Base-by-base conservation (phyloP, 2,888 invertebrate species). In the Epicampocera succincta region DNA sequence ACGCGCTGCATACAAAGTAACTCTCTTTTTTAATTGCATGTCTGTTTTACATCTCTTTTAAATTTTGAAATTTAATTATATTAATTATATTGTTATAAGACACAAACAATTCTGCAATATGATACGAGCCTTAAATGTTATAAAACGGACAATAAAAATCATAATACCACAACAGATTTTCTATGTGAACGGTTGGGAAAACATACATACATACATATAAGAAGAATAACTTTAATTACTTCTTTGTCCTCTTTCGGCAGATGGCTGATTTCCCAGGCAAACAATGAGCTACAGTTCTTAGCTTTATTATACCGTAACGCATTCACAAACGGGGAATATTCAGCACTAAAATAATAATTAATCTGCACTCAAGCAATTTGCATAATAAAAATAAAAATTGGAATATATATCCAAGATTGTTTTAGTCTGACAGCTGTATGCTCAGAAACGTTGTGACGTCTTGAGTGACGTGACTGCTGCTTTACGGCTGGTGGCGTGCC, bases 261-360 rank as follows among this genome's bases (percentile, higher is more conserved):
- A 17, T 76, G 75, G 33, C 6, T 2, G 25, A 46, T 25, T 68
- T 76, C 75, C 44, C 75, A 76, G 52, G 46, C 61, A 46, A 68
- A 38, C 38, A 68, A 68, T 42, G 21, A 60, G 44, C 3, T 44
- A 8, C 33, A 29, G 11, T 56, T 46, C 29, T 11, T 75, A 52
- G 17, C 75, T 52, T 42, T 60, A 33, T 60, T 68, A 50, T 58
- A 50, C 60, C 38, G 46, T 50, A 65, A 65, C 15, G 40, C 65
- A 58, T 2, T 25, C 58, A 75, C n/a, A 46, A 56, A 25, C 52
- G 15, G 25, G 44, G 33, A 6, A 50, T 38, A 17, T 38, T 52
- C 15, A 29, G 19, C 25, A 48, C 8, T 8, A 12, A 46, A 58
- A 33, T 56, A 48, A 54, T 12, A 63, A 54, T 46, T 52, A 42